Conservation (phyloP, 1,140 invertebrate species). For the Eueides isabella region DNA sequence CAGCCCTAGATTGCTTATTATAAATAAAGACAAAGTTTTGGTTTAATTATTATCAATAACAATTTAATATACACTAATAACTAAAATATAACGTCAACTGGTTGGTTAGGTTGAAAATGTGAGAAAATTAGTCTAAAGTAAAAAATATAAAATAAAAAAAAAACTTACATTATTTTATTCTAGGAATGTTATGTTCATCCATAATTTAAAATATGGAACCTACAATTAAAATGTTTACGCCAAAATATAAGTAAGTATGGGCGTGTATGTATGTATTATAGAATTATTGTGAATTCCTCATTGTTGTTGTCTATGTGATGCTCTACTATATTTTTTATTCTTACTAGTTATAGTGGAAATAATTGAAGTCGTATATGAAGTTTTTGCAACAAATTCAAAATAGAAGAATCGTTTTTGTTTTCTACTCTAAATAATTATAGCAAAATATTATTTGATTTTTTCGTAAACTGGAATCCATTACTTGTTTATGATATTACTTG, state of each 20-base stretch:
- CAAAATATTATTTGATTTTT: too few relatives aligned
- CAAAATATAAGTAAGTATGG: slow-evolving; percentile 1
- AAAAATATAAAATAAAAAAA: not conserved
- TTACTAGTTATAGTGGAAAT: not conserved
- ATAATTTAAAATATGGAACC: slow-evolving; percentile 11
- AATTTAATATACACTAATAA: too few relatives aligned
- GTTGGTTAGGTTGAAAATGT: too few relatives aligned
- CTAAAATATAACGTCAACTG: too few relatives aligned
- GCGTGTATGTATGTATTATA: not conserved
- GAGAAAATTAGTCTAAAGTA: too few relatives aligned
- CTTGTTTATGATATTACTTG: too few relatives aligned
- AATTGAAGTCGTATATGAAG: not conserved
- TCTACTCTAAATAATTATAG: too few relatives aligned
- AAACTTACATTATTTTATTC: not conserved
- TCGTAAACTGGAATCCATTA: too few relatives aligned
- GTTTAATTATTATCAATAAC: not conserved
- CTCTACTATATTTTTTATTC: not conserved
- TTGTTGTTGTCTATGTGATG: not conserved
- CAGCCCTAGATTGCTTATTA: too few relatives aligned
- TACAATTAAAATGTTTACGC: slow-evolving; percentile 13
- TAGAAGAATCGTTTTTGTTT: not conserved
- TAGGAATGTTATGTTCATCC: not conserved
- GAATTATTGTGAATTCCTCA: slow-evolving; percentile 3
- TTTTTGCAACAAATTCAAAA: not conserved
- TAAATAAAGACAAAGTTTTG: not conserved